Conservation (phyloP, 2,797 vertebrate species). For the Florisuga fusca region DNA sequence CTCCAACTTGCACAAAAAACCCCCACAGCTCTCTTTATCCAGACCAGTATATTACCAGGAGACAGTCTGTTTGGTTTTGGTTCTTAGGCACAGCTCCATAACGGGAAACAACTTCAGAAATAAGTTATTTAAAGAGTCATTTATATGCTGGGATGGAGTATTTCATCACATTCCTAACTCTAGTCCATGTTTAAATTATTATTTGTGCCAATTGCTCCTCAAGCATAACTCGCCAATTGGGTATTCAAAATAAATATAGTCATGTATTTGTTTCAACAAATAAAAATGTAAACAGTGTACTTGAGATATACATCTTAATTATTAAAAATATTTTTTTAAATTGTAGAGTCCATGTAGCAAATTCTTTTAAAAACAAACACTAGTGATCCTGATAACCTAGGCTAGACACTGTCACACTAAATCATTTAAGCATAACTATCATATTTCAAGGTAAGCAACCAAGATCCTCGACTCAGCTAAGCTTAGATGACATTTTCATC, state of each 20-base stretch:
- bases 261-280: background rate
- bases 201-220: background rate
- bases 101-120: background rate
- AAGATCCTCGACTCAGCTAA: conserved; percentile 39
- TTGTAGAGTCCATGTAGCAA: background rate
- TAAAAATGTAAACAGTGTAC: background rate
- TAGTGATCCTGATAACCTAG: conserved; percentile 31
- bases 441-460: conserved; percentile 61
- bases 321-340: background rate
- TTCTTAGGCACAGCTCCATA: background rate
- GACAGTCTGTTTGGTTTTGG: background rate
- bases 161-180: background rate
- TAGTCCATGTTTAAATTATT: background rate
- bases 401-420: conserved; percentile 29
- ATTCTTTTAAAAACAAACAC: conserved; percentile 5
- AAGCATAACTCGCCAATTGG: background rate
- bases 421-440: conserved; percentile 50
- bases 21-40: background rate
- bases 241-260: background rate
- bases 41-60: background rate
- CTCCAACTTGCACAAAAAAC: background rate
- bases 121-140: background rate
- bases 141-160: background rate
- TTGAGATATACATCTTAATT: background rate
- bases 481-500: conserved; percentile 45